A percentile compares a stretch with the other conserved stretches of the same genome.
phyloP scores from a whole-genome alignment of 1,140 invertebrate species.

The Theocolax elegans region DNA sequence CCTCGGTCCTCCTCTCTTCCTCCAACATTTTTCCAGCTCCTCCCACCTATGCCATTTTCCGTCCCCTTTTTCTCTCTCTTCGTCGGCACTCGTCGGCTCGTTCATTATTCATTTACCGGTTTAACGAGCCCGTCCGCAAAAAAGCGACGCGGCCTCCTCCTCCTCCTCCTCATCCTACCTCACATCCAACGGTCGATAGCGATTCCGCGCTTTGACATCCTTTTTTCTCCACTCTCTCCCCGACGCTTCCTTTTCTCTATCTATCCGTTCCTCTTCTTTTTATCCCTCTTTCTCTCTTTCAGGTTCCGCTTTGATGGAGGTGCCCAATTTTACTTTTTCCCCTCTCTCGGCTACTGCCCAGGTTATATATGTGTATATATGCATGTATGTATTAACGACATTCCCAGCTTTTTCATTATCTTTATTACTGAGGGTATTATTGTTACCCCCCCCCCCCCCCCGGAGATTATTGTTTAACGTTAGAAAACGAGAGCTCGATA shows the following conservation, averaged over 20 bases:
- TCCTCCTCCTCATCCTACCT: neutral
- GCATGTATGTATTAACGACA: constrained; percentile 25
- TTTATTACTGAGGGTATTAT: too few species aligned
- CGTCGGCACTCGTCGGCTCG: constrained; percentile 33
- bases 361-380: too few species aligned
- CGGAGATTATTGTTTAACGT: too few species aligned
- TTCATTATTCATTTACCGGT: constrained; percentile 54
- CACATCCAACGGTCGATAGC: constrained; percentile 40
- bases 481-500: too few species aligned
- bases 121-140: constrained; percentile 49
- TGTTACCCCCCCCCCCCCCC: too few species aligned
- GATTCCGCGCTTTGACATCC: constrained; percentile 42
- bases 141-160: constrained; percentile 40
- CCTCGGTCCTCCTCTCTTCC: neutral
- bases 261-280: constrained; percentile 18
- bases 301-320: neutral
- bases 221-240: constrained; percentile 4
- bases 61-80: constrained; percentile 12
- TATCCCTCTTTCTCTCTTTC: neutral
- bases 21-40: constrained; percentile 7
- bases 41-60: neutral
- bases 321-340: neutral
- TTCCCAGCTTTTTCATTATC: constrained; percentile 11
- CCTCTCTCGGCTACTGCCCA: neutral
- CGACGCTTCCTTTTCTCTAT: neutral